Conservation (phyloP, 2,888 invertebrate species). For the Cyrtodaria siliqua region DNA sequence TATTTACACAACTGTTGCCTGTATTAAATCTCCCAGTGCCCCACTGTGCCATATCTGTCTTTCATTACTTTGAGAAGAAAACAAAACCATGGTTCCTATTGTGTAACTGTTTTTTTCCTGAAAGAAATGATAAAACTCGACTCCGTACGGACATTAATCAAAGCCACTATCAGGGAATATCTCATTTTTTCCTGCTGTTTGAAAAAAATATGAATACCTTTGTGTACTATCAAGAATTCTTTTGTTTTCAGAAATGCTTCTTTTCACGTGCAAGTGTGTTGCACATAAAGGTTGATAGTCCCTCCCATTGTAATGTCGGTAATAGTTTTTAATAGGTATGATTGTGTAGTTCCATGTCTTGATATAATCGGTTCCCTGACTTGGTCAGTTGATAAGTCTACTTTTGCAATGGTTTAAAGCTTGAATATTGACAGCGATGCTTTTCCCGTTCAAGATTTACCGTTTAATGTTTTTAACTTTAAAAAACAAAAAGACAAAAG, state of each 20-base stretch:
- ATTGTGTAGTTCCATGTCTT: too few relatives aligned
- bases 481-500: too few relatives aligned
- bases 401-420: too few relatives aligned
- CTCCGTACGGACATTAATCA: slow-evolving; percentile 46
- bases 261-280: too few relatives aligned
- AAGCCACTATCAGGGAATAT: slow-evolving; percentile 43
- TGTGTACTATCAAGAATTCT: slow-evolving; percentile 31
- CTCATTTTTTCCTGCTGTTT: slow-evolving; percentile 30
- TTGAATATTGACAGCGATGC: too few relatives aligned
- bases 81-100: slow-evolving; percentile 53
- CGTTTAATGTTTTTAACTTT: too few relatives aligned
- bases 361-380: too few relatives aligned
- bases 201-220: slow-evolving; percentile 19
- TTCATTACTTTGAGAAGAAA: slow-evolving; percentile 37
- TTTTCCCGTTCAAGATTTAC: too few relatives aligned
- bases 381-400: too few relatives aligned
- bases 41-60: slow-evolving; percentile 34
- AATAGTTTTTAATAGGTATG: too few relatives aligned
- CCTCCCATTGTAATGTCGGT: too few relatives aligned
- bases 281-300: too few relatives aligned
- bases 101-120: slow-evolving; percentile 35
- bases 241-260: slow-evolving; percentile 29
- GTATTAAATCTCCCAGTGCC: neutral
- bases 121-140: slow-evolving; percentile 36
- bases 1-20: slow-evolving; percentile 1